Evolutionary conservation across 2,888 invertebrate species (phyloP).

Genomic region (Thymelicus lineola): DNA sequence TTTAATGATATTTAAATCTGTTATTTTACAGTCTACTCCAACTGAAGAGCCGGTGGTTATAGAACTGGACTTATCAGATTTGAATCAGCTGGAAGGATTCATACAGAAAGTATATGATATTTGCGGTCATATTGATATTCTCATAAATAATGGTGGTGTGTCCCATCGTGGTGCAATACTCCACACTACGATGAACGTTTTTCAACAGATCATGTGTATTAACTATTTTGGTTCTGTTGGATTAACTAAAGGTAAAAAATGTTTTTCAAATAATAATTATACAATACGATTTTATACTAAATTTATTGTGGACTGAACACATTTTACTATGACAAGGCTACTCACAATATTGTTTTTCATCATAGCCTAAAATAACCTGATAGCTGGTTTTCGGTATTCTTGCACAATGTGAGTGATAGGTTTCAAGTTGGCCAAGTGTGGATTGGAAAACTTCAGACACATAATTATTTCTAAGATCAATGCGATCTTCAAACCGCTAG

Average conservation of each 20-base stretch:
- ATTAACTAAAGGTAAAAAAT: conserved; percentile 92
- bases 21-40: conserved; percentile 76
- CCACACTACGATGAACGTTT: conserved; percentile 92
- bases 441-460: too few relatives aligned
- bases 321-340: too few relatives aligned
- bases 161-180: conserved; percentile 91
- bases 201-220: conserved; percentile 94
- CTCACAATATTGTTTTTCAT: too few relatives aligned
- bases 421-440: too few relatives aligned
- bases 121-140: conserved; percentile 92
- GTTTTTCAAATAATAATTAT: neutral
- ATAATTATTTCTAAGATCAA: too few relatives aligned
- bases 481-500: too few relatives aligned
- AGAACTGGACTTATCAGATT: conserved; percentile 90
- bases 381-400: too few relatives aligned
- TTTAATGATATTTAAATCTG: too few relatives aligned
- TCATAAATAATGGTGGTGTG: conserved; percentile 97
- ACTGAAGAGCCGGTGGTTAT: conserved; percentile 90
- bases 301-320: too few relatives aligned
- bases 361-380: too few relatives aligned
- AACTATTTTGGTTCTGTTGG: conserved; percentile 98
- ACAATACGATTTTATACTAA: too few relatives aligned
- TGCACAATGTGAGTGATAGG: too few relatives aligned
- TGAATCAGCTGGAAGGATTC: conserved; percentile 86
- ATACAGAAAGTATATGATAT: conserved; percentile 88